Percentiles rank a stretch among this genome's conserved stretches.
These are phyloP conservation scores for Craniophora ligustri DNA, from an alignment of 2,888 invertebrate genomes.

Conservation along the genomic window DNA sequence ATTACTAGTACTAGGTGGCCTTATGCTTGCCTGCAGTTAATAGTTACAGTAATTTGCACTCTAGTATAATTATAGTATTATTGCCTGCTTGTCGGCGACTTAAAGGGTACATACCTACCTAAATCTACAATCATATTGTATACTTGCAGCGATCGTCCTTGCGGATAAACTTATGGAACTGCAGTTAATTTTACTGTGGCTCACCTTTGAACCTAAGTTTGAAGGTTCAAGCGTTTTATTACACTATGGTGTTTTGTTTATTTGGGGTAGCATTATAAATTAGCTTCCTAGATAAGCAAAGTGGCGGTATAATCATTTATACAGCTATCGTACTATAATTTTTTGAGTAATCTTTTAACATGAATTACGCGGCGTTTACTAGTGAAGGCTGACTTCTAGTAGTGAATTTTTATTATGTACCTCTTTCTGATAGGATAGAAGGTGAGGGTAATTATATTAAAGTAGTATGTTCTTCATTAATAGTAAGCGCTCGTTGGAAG, in stretches of 20 bases:
- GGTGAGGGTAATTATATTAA: too few relatives aligned
- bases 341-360: too few relatives aligned
- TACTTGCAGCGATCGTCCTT: conserved; percentile 33
- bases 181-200: conserved; percentile 34
- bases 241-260: neutral
- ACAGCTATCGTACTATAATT: too few relatives aligned
- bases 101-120: conserved; percentile 5
- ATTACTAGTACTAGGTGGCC: conserved; percentile 13
- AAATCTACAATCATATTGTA: conserved; percentile 4
- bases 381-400: too few relatives aligned
- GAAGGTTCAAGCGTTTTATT: conserved; percentile 39
- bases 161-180: conserved; percentile 25
- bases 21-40: conserved; percentile 20
- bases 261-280: too few relatives aligned
- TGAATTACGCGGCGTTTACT: too few relatives aligned
- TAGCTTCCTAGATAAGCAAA: too few relatives aligned
- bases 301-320: too few relatives aligned
- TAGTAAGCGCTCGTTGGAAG: too few relatives aligned
- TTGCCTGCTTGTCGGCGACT: conserved; percentile 10
- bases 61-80: conserved; percentile 33
- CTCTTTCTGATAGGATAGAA: too few relatives aligned
- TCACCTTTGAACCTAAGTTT: conserved; percentile 49
- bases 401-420: too few relatives aligned
- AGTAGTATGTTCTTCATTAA: too few relatives aligned
- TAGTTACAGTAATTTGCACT: conserved; percentile 33